Evolutionary conservation across 2,797 vertebrate species (phyloP), one percentile per base, ranked within the genome.

Genomic region (Galaxias olidus): DNA sequence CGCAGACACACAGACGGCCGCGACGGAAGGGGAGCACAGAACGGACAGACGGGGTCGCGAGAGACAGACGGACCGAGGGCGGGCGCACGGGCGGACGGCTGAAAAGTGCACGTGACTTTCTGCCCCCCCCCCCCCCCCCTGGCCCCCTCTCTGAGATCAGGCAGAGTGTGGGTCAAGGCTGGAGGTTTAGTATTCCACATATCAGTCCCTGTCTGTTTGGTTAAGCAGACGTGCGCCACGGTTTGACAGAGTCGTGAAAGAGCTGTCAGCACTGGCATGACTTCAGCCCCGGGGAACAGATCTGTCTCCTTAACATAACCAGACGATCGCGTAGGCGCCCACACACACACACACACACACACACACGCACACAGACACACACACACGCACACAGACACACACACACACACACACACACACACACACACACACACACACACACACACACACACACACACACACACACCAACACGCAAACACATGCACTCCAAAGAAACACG

Each of bases 291-390:
- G 66, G 64, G 45, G 9, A 10, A 47, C 48, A 17, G 30, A 30
- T 30, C 30, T 30, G 30, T 30, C 30, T 30, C 30, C 6, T 30
- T 30, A 30, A 30, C 30, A 30, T 30, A 30, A 30, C 30, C 30
- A 30, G 30, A 30, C 6, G 30, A 30, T 30, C 30, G 30, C 18
- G 19, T 53, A 12, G 51, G 18, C 7, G 18, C 9, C 10, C 10
- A 19, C 51, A 19, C 51, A 11, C 50, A 52, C 17, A 18, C 50
- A 19, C 50, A 52, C n/a, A 52, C 50, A 51, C 50, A 52, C 50
- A 10, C 18, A 52, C 18, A 65, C 71, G 77, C 75, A 30, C 56
- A 30, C 41, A 20, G 65, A 72, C 68, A 74, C 69, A 71, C 59
- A 73, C 18, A 46, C 44, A 57, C 44, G 9, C 63, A 18, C 45